Evolutionary conservation across 2,888 invertebrate species (phyloP).

Genomic region (Mesorhabditis belari): DNA sequence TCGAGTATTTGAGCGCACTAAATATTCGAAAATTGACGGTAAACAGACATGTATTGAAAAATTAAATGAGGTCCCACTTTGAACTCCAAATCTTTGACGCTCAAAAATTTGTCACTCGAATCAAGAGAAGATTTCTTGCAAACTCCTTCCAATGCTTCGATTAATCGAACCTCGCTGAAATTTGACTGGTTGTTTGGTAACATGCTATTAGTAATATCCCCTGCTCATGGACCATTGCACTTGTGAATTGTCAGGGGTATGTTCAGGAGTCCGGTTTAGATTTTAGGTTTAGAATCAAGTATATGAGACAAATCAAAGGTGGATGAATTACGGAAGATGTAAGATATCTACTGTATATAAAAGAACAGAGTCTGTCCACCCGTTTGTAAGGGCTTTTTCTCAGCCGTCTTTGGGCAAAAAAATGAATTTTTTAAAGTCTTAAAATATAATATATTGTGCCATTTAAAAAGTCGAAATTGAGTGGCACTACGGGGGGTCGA

Average conservation of each 20-base stretch:
- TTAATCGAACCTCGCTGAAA: conserved; percentile 73
- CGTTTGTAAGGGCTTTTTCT: too few relatives aligned
- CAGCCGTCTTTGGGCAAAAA: too few relatives aligned
- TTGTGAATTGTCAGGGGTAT: conserved; percentile 63
- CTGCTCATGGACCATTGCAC: not conserved
- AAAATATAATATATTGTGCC: too few relatives aligned
- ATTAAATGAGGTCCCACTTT: conserved; percentile 27
- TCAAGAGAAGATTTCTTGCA: conserved; percentile 64
- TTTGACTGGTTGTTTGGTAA: not conserved
- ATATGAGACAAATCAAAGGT: not conserved
- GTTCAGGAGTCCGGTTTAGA: not conserved
- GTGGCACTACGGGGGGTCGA: too few relatives aligned
- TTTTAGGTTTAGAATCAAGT: not conserved
- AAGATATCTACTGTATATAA: not conserved
- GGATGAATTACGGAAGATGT: not conserved
- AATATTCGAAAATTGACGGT: conserved; percentile 11
- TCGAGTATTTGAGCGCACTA: conserved; percentile 80
- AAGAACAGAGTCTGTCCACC: too few relatives aligned
- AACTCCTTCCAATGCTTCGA: conserved; percentile 81
- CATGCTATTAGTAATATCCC: not conserved
- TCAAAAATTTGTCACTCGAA: conserved; percentile 52
- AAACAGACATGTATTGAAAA: not conserved
- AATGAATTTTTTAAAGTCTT: too few relatives aligned
- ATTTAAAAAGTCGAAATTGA: too few relatives aligned
- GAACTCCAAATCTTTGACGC: conserved; percentile 40